phyloP scores from a whole-genome alignment of 1,140 invertebrate genomes.

The Heliconius congener region DNA sequence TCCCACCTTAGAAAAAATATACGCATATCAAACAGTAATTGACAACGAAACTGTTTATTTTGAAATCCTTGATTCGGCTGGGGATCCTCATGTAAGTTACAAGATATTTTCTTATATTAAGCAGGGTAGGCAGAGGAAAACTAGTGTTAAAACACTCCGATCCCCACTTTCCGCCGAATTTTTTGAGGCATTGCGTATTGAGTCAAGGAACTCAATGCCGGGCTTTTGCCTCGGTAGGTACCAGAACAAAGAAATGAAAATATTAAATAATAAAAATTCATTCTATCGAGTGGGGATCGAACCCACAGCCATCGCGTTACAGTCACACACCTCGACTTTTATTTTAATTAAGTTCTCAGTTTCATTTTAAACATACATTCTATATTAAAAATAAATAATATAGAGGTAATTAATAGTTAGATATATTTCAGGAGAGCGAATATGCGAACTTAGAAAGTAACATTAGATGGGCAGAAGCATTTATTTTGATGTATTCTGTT shows the following conservation, averaged over 20 bases:
- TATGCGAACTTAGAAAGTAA: conserved; percentile 87
- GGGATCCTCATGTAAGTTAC: conserved; percentile 84
- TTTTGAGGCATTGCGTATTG: too few relatives aligned
- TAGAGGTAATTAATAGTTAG: not conserved
- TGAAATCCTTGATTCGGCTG: conserved; percentile 91
- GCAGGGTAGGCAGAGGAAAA: too few relatives aligned
- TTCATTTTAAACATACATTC: not conserved
- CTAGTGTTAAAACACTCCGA: too few relatives aligned
- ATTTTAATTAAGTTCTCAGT: not conserved
- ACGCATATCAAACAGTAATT: conserved; percentile 88
- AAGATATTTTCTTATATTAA: not conserved
- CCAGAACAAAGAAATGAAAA: too few relatives aligned
- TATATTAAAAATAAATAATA: not conserved
- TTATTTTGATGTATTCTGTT: conserved; percentile 92
- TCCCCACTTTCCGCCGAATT: too few relatives aligned
- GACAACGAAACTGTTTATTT: conserved; percentile 90
- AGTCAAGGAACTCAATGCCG: too few relatives aligned
- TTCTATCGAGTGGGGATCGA: too few relatives aligned
- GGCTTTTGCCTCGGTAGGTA: too few relatives aligned
- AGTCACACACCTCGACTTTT: too few relatives aligned
- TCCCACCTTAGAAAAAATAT: conserved; percentile 89
- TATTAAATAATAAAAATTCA: too few relatives aligned
- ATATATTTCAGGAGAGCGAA: conserved; percentile 83
- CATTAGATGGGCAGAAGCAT: conserved; percentile 92
- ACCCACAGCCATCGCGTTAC: too few relatives aligned